Percentiles rank a stretch among this genome's conserved stretches.
Conservation (phyloP, 2,113 vertebrate genomes). For the Chaenogobius annularis region DNA sequence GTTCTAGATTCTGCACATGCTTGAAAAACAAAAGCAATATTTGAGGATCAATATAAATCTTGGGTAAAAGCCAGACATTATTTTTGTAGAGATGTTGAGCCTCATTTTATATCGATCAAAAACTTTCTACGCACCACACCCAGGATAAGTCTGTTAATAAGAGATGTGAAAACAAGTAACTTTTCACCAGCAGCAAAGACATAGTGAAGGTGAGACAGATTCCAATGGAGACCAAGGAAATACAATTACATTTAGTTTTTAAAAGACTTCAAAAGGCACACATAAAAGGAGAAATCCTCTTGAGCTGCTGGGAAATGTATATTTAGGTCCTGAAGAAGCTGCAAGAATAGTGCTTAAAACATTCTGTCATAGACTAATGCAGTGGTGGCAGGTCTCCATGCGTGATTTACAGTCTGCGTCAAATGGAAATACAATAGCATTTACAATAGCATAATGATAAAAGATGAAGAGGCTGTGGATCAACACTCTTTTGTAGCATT, state of each 20-base stretch:
- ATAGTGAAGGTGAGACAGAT: background rate
- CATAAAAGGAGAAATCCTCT: background rate
- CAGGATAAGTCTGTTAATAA: background rate
- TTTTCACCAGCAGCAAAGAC: background rate
- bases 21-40: background rate
- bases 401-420: background rate
- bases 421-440: background rate
- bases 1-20: background rate
- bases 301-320: constrained; percentile 1
- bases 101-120: background rate
- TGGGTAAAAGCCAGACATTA: background rate
- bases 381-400: background rate
- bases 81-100: background rate
- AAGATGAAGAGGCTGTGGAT: no score
- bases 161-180: background rate
- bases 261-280: background rate
- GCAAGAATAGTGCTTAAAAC: background rate
- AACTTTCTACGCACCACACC: background rate
- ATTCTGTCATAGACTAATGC: background rate
- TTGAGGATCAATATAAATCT: background rate
- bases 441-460: background rate
- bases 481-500: background rate
- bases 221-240: background rate
- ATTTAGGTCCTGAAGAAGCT: background rate
- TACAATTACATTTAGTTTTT: background rate